Conservation (phyloP, 37 sponge, comb jelly and placozoan species). For the Theonella swinhoei region DNA sequence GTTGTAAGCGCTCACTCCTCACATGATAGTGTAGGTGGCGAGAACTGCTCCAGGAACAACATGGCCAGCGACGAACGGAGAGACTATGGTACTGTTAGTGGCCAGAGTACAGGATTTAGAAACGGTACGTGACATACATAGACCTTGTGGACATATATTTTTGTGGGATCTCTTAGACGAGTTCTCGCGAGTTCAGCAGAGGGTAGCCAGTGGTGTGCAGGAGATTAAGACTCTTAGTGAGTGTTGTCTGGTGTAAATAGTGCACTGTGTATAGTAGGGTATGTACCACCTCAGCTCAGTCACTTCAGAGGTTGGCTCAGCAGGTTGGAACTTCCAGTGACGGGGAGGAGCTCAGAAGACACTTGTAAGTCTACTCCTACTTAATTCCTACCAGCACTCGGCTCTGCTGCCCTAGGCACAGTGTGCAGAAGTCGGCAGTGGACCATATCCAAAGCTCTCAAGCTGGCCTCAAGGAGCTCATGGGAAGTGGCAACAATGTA, state of each 20-base stretch:
- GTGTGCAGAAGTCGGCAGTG: background rate
- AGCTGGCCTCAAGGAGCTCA: background rate
- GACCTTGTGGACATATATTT: background rate
- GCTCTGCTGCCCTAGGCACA: background rate
- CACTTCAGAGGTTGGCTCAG: background rate
- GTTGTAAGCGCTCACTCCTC: too few species aligned
- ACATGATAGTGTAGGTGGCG: too few species aligned
- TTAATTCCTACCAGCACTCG: too few species aligned
- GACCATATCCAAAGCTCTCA: background rate
- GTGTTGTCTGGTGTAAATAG: background rate
- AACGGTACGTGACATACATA: too few species aligned
- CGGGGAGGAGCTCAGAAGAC: background rate
- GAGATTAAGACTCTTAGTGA: background rate
- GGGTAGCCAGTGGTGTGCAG: background rate
- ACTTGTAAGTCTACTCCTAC: too few species aligned
- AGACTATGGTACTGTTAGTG: constrained; percentile 45
- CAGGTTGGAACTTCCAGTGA: background rate
- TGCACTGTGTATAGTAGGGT: background rate
- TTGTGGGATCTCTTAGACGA: background rate
- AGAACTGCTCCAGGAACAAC: too few species aligned
- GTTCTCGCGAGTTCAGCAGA: background rate
- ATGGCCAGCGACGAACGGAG: constrained; percentile 16
- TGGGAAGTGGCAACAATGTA: background rate
- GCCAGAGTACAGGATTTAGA: constrained; percentile 11
- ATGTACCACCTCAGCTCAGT: background rate